Conservation (phyloP, 2,888 invertebrate genomes). For the Noctua janthe region DNA sequence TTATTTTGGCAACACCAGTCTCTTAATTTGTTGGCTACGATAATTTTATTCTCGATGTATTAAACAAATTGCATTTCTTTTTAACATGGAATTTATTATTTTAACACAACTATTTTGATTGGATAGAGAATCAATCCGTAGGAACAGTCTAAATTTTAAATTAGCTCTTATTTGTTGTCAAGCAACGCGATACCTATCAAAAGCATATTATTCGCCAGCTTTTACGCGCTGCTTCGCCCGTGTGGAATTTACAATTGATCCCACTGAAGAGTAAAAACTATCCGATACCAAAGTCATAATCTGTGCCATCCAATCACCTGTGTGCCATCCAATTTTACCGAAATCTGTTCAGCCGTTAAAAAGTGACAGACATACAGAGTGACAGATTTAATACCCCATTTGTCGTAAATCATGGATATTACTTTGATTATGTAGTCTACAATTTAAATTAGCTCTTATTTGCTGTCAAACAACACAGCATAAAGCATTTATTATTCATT, state of each 20-base stretch:
- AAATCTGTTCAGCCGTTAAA: background rate
- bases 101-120: background rate
- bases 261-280: background rate
- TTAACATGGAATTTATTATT: background rate
- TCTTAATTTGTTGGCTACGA: slow-evolving; percentile 16
- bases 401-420: background rate
- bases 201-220: background rate
- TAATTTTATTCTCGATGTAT: background rate
- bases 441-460: slow-evolving; percentile 13
- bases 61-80: background rate
- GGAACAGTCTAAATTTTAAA: background rate
- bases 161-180: background rate
- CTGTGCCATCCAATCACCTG: background rate
- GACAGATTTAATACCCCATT: background rate
- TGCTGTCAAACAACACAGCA: slow-evolving; percentile 1
- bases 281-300: background rate
- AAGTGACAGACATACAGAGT: background rate
- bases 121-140: background rate
- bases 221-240: background rate
- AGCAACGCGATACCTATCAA: background rate
- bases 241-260: background rate
- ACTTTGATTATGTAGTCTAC: slow-evolving; percentile 8
- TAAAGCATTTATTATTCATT: slow-evolving; percentile 38
- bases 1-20: slow-evolving; percentile 20
- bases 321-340: background rate